Percentiles rank a stretch among this genome's conserved stretches.
phyloP scores from a whole-genome alignment of 2,888 invertebrate species.

The Ormia ochracea region DNA sequence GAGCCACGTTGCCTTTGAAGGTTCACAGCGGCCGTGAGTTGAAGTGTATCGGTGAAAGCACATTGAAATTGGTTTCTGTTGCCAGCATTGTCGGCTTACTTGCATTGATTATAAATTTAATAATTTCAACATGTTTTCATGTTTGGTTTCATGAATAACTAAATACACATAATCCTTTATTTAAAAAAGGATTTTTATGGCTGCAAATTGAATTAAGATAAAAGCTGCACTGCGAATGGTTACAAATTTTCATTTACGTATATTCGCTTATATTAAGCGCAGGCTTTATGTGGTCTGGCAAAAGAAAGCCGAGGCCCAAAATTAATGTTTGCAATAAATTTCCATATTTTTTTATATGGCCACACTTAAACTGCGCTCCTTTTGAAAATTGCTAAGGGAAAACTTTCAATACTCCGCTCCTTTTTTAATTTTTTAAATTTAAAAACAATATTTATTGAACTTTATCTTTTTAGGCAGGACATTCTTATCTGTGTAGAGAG shows the following conservation, averaged over 20 bases:
- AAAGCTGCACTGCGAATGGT: slow-evolving; percentile 8
- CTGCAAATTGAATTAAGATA: slow-evolving; percentile 51
- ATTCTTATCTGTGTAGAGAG: no score
- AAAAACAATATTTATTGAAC: no score
- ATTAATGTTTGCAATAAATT: not conserved
- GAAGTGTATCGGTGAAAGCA: not conserved
- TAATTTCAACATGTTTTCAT: slow-evolving; percentile 59
- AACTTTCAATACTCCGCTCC: no score
- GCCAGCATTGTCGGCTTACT: slow-evolving; percentile 41
- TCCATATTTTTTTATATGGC: no score
- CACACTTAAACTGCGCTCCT: no score
- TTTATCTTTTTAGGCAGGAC: no score
- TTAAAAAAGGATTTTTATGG: slow-evolving; percentile 49
- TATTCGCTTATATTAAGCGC: not conserved
- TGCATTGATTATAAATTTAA: slow-evolving; percentile 60
- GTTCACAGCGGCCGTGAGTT: not conserved
- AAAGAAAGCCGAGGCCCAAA: not conserved
- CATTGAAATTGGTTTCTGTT: slow-evolving; percentile 22
- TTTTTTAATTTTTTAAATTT: no score
- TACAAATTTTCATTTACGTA: slow-evolving; percentile 14
- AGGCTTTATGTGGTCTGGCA: not conserved
- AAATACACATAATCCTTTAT: slow-evolving; percentile 54
- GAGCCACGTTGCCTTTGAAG: not conserved
- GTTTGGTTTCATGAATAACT: slow-evolving; percentile 44
- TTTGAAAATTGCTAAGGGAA: no score